Evolutionary conservation across 1,140 invertebrate species (phyloP).

Genomic region (Drosophila santomea): DNA sequence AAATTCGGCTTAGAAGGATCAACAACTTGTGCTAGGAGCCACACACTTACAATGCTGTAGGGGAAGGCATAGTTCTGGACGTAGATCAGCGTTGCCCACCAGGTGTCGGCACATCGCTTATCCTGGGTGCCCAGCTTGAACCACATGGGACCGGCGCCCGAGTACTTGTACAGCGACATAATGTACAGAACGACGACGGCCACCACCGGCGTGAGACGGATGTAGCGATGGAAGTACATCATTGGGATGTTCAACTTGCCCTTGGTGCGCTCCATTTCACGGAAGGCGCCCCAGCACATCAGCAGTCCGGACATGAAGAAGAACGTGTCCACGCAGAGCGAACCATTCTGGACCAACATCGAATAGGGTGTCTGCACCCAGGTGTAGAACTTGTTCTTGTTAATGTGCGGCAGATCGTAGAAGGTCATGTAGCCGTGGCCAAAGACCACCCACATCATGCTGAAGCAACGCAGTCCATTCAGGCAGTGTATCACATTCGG

Average conservation of each 20-base stretch:
- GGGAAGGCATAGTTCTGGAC: constrained; percentile 92
- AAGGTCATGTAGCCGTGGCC: constrained; percentile 86
- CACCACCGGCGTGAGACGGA: constrained; percentile 87
- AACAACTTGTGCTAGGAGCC: too few relatives aligned
- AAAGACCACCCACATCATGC: constrained; percentile 89
- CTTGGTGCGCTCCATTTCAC: constrained; percentile 88
- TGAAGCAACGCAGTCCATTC: constrained; percentile 87
- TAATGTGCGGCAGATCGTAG: constrained; percentile 71
- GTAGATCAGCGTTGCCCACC: constrained; percentile 94
- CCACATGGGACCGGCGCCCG: constrained; percentile 88
- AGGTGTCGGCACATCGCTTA: constrained; percentile 88
- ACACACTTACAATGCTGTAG: constrained; percentile 70
- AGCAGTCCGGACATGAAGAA: constrained; percentile 89
- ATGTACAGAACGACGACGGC: constrained; percentile 86
- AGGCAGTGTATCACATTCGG: constrained; percentile 85
- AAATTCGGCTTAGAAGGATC: too few relatives aligned
- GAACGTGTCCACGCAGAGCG: constrained; percentile 89
- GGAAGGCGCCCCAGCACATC: constrained; percentile 87
- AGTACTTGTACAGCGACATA: constrained; percentile 85
- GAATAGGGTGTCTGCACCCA: constrained; percentile 85
- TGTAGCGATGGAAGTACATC: constrained; percentile 86
- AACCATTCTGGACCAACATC: constrained; percentile 87
- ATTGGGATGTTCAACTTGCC: constrained; percentile 79
- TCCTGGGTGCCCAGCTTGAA: constrained; percentile 86
- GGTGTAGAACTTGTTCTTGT: constrained; percentile 65